Percentiles rank a stretch among this genome's conserved stretches.
Evolutionary conservation across 1,140 invertebrate species (phyloP).

Genomic region (Carposina sasakii): DNA sequence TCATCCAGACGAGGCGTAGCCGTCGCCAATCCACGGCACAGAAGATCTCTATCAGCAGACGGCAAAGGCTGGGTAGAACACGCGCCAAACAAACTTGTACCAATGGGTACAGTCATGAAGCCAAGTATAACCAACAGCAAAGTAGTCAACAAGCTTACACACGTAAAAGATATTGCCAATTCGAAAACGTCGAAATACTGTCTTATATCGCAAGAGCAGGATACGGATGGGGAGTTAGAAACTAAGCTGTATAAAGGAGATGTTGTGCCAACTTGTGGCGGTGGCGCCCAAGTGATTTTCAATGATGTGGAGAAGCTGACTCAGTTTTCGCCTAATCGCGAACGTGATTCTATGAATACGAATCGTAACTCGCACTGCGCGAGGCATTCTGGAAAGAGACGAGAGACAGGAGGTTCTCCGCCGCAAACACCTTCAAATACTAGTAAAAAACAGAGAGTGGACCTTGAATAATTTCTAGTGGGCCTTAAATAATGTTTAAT

Average conservation of each 20-base stretch:
- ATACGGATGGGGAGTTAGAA: conserved; percentile 92
- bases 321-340: conserved; percentile 82
- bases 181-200: conserved; percentile 90
- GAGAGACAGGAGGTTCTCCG: conserved; percentile 51
- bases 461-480: too few species aligned
- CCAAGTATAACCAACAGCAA: conserved; percentile 87
- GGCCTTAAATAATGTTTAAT: too few species aligned
- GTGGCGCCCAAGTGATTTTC: conserved; percentile 96
- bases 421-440: conserved; percentile 60
- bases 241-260: conserved; percentile 96
- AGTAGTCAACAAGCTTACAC: conserved; percentile 85
- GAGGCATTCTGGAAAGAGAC: conserved; percentile 52
- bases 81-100: conserved; percentile 80
- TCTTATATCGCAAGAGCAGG: conserved; percentile 91
- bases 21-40: conserved; percentile 81
- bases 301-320: conserved; percentile 94
- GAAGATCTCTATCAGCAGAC: conserved; percentile 84
- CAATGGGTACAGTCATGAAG: conserved; percentile 90
- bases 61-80: conserved; percentile 93
- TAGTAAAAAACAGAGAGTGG: conserved; percentile 60
- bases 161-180: conserved; percentile 80
- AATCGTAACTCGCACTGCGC: conserved; percentile 43
- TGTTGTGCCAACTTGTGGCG: conserved; percentile 91
- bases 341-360: conserved; percentile 29
- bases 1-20: conserved; percentile 71